Base-by-base conservation (phyloP, 2,888 invertebrate species). In the Nephrocerus scutellatus region DNA sequence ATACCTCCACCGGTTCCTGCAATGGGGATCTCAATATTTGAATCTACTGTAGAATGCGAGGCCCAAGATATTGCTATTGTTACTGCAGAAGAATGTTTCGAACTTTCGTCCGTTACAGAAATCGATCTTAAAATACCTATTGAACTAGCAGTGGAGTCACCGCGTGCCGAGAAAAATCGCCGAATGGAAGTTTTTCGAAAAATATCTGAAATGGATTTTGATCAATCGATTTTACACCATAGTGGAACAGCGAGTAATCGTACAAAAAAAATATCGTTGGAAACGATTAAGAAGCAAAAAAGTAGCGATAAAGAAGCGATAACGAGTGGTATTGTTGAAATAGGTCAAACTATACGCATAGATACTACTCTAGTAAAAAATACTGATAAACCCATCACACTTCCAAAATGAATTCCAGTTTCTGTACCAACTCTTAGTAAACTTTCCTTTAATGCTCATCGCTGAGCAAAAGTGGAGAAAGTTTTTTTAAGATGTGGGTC, bases 11-110 rank as follows among this genome's bases (percentile, higher is more conserved):
- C 65, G 2, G 41, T 66, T 19, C 65, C 66, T 3, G 39, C 55
- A 15, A 13, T 57, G 21, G 61, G 59, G 4, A 47, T 51, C 1
- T 39, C 51, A 0, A 40, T 52, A 9, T 53, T 51, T 57, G 47
- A 72, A 62, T 48, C 60, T 0, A 63, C 67, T 1, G 42, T 60
- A 7, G 68, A 68, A 47, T 61, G 59, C 9, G 66, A 62, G 12
- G 55, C 70, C 0, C 75, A 74, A 45, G 74, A 74, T 44, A 67
- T 65, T 5, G 59, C 69, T 3, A 52, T 79, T 10, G 67, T 72
- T 9, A 76, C 73, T 53, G 84, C 82, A 0, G 84, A 85, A 56
- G 86, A 86, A 62, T 85, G 85, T 46, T 75, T 79, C 55, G 85
- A 84, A 63, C 60, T 80, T 31, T 80, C 82, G 4, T 76, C 80